A percentile compares a stretch with the other conserved stretches of the same genome.
These are phyloP conservation scores for Exephanes ischioxanthus DNA, from an alignment of 2,888 invertebrate species.

Conservation along the genomic window DNA sequence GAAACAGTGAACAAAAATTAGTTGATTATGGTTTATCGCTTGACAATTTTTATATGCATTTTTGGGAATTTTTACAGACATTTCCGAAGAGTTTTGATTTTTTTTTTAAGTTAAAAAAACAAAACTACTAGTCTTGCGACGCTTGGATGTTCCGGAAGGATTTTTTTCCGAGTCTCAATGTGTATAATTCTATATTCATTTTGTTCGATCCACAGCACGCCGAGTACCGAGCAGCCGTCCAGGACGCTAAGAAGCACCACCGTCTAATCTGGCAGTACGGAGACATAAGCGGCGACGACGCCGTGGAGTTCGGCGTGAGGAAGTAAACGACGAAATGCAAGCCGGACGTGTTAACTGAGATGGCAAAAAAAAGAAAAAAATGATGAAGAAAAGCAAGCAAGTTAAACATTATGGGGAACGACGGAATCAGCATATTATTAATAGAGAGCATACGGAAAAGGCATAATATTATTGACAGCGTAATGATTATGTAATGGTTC, in stretches of 20 bases:
- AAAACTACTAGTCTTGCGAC: too few species aligned
- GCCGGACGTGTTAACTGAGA: constrained; percentile 12
- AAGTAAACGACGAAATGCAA: constrained; percentile 86
- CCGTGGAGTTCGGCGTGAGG: constrained; percentile 86
- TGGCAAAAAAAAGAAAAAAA: background rate
- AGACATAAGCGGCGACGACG: constrained; percentile 98
- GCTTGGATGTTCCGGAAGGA: background rate
- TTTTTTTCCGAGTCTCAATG: background rate
- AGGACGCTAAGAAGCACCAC: constrained; percentile 94
- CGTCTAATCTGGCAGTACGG: constrained; percentile 98
- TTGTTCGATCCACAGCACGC: constrained; percentile 85
- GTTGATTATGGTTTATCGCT: too few species aligned
- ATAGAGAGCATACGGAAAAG: constrained; percentile 67
- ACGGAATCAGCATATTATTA: constrained; percentile 53
- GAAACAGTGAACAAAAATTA: too few species aligned
- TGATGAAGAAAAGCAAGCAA: constrained; percentile 66
- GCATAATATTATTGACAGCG: constrained; percentile 75
- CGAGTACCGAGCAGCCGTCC: constrained; percentile 95
- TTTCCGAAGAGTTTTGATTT: background rate
- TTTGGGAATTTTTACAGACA: too few species aligned
- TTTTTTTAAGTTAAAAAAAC: background rate
- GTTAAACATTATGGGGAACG: constrained; percentile 53
- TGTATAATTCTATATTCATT: constrained; percentile 19
- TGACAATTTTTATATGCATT: too few species aligned
- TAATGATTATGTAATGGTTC: constrained; percentile 75